Evolutionary conservation across 2,888 invertebrate genomes (phyloP), one percentile per base, ranked within the genome.

Genomic region (Trachelus troglodyta): DNA sequence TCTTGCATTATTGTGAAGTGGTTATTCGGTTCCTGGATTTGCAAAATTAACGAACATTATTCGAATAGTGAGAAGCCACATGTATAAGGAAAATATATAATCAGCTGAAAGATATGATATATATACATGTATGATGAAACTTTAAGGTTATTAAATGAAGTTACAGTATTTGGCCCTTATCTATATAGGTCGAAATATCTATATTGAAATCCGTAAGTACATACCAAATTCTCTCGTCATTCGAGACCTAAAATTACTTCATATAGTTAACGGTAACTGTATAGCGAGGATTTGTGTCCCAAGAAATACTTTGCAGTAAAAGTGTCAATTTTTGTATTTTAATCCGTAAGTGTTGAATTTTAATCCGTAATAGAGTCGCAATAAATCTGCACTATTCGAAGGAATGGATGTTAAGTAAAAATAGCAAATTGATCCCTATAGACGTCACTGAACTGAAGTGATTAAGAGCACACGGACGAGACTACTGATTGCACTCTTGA

Each of bases 401-500:
- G 75, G 34, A 73, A 73, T 69, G 30, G 34, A 35, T 34, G 34
- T 15, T 69, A 56, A n/a, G 33, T 34, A 75, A 69, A 80, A 79
- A 75, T 40, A 75, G 34, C 34, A 31, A 80, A 79, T 81, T 81
- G 81, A 81, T 76, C 77, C 69, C 80, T 73, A 79, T 80, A 69
- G 74, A 76, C 69, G 75, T 71, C 73, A 77, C 71, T 76, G 75
- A 81, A 76, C 31, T 35, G 74, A 69, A 76, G 73, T 69, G 37
- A 77, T 69, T 12, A 30, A 30, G 34, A 11, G 23, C 23, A 6
- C 56, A 56, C 56, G 6, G 23, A 15, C 23, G 56, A 56, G 23
- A 56, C 56, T 56, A 56, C 56, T 56, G 23, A 56, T 56, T 56
- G 56, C 56, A 23, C 56, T 15, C 56, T 56, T 56, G 56, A 56